Percentiles rank a stretch among this genome's conserved stretches.
Conservation (phyloP, 2,113 vertebrate genomes). For the Tenrec ecaudatus region DNA sequence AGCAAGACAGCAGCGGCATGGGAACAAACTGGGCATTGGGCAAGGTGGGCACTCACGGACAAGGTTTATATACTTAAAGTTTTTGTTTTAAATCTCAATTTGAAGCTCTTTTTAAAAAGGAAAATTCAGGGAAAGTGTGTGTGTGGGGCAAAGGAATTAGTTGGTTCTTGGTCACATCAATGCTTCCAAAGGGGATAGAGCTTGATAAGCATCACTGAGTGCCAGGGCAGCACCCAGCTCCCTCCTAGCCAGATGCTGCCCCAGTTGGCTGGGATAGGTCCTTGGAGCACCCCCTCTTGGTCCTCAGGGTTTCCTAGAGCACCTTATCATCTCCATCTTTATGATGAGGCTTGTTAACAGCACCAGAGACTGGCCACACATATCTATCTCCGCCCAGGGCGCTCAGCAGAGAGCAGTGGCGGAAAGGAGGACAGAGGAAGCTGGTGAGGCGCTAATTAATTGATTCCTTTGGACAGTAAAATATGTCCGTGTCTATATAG, state of each 20-base stretch:
- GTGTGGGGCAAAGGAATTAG: background rate
- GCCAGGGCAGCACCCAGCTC: background rate
- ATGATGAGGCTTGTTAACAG: constrained; percentile 89
- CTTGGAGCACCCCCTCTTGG: background rate
- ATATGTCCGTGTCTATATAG: constrained; percentile 83
- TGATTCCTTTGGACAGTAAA: constrained; percentile 87
- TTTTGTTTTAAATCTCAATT: background rate
- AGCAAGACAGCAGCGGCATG: background rate
- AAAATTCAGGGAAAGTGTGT: background rate
- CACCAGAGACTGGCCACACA: constrained; percentile 80
- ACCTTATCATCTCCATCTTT: constrained; percentile 89
- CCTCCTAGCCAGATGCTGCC: background rate
- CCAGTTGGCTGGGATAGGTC: background rate
- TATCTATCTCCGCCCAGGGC: constrained; percentile 85
- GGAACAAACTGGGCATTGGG: background rate
- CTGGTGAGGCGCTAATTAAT: constrained; percentile 87
- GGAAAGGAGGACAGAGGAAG: background rate
- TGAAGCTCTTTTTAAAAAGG: background rate
- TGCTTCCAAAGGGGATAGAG: background rate
- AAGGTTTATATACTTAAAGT: constrained; percentile 41
- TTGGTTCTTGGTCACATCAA: background rate
- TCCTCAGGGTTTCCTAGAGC: background rate
- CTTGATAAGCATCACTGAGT: background rate
- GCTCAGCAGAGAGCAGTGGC: constrained; percentile 80
- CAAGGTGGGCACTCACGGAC: background rate